A percentile compares a stretch with the other conserved stretches of the same genome.
Conservation (phyloP, 2,113 vertebrate genomes). For the Proterorhinus semilunaris region DNA sequence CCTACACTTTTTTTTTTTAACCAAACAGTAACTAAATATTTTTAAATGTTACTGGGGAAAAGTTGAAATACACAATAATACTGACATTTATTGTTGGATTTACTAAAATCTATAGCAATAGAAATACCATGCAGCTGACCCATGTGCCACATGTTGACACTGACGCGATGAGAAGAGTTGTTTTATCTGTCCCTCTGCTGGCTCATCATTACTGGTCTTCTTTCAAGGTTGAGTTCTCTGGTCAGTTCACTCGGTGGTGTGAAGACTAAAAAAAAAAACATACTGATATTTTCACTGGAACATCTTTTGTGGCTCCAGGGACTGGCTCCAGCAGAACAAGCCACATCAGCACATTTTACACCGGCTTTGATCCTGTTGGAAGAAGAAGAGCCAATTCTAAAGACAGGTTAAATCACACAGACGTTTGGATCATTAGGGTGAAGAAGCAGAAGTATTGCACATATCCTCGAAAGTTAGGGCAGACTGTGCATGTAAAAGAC, state of each 20-base stretch:
- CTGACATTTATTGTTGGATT: not conserved
- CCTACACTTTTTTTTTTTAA: too few species aligned
- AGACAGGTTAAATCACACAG: conserved; percentile 7
- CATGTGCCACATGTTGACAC: conserved; percentile 15
- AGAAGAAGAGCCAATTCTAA: conserved; percentile 12
- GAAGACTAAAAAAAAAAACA: conserved; percentile 27
- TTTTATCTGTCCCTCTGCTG: conserved; percentile 56
- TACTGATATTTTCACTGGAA: conserved; percentile 54
- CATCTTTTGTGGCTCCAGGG: conserved; percentile 55
- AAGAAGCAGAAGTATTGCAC: not conserved
- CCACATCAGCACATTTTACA: conserved; percentile 64
- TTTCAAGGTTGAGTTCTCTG: conserved; percentile 57
- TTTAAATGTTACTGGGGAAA: not conserved
- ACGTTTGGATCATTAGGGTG: not conserved
- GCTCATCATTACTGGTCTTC: conserved; percentile 54
- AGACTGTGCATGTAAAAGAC: not conserved
- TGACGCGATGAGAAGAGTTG: conserved; percentile 31
- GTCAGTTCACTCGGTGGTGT: conserved; percentile 26
- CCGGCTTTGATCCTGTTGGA: conserved; percentile 49
- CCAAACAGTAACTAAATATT: too few species aligned
- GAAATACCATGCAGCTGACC: conserved; percentile 3
- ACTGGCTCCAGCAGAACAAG: conserved; percentile 33
- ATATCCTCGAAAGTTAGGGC: not conserved
- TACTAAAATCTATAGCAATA: not conserved
- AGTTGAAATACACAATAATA: not conserved